Evolutionary conservation across 2,797 vertebrate species (phyloP), one percentile per base, ranked within the genome.

Genomic region (Pitangus sulphuratus): DNA sequence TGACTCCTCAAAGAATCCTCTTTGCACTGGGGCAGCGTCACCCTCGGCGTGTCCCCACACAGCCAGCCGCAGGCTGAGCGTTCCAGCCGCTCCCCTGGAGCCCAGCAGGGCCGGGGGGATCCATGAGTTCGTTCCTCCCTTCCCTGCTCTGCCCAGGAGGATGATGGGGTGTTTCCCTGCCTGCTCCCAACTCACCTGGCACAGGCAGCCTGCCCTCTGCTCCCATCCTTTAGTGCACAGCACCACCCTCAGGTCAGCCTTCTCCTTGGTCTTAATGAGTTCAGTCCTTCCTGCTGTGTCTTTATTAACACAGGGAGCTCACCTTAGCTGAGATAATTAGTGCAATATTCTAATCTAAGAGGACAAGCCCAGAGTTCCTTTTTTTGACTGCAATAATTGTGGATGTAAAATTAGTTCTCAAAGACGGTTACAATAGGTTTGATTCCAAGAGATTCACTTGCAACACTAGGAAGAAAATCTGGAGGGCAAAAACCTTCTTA

Each of bases 281-380:
- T 40, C 68, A n/a, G 28, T 76, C 58, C 54, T 74, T 92, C 88
- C 37, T 50, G 16, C 64, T 72, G 37, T 74, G 70, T 94, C 57
- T 80, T 58, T 66, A 64, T 89, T 70, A 89, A 79, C 45, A 35
- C 57, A 79, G 48, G 74, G 60, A 97, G 66, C 25, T 87, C 40
- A 15, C 58, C 91, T 96, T 77, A 90, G 84, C 77, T 57, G 37
- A 76, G 54, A 33, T 70, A 71, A 80, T 62, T 92, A 95, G 70
- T 60, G 64, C 51, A 89, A 47, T 93, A 62, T 88, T 89, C 47
- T 64, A 70, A 53, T 78, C 31, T 75, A 80, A 96, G 53, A 89
- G 54, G 69, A 68, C 74, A 90, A 96, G 69, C 84, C 56, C 72
- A 53, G 82, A 56, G 33, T 76, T 72, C 42, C 9, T 70, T 56